Evolutionary conservation across 2,797 vertebrate genomes (phyloP), one percentile per base, ranked within the genome.

Genomic region (Triplophysa yarkandensis): DNA sequence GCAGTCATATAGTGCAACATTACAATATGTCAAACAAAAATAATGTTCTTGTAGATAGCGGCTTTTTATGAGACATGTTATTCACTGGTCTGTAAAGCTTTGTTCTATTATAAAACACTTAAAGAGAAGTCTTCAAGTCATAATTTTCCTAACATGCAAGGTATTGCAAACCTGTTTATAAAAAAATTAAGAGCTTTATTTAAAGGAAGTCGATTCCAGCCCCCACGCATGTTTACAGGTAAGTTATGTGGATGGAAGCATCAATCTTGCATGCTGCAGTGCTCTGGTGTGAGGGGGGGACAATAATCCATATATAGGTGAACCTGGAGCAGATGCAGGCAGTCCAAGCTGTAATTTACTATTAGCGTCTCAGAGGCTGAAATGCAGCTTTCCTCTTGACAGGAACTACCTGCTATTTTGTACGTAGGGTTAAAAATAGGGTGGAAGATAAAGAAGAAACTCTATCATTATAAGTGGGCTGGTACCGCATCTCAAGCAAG

Each of bases 311-410:
- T 28, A 62, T 58, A 70, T 52, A 36, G 7, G 21, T 63, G 62
- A 71, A 60, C 34, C 32, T 32, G n/a, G 62, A 57, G 21, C 23
- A 14, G 2, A 39, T 10, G 4, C 48, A 68, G 4, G 1, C 11
- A 68, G 58, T 23, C 1, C 11, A 65, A 68, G 30, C 44, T 77
- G 50, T 46, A 74, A 75, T 68, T 71, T 77, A 60, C 52, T 25
- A 63, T 43, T 32, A 67, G 61, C 32, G 55, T 39, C 25, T 36
- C 10, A 7, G 14, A 28, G 28, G 17, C 57, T 46, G 43, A 30
- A 63, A 28, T 46, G 21, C n/a, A 34, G 19, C 30, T 48, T 25
- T 63, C 39, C 64, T 73, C 30, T 50, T 1, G 8, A 57, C 32
- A 57, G 17, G 17, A 28, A 43, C 25, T 43, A 57, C 36, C 67